Conservation (phyloP, 2,888 invertebrate genomes). For the Glyphotaelius pellucidus region DNA sequence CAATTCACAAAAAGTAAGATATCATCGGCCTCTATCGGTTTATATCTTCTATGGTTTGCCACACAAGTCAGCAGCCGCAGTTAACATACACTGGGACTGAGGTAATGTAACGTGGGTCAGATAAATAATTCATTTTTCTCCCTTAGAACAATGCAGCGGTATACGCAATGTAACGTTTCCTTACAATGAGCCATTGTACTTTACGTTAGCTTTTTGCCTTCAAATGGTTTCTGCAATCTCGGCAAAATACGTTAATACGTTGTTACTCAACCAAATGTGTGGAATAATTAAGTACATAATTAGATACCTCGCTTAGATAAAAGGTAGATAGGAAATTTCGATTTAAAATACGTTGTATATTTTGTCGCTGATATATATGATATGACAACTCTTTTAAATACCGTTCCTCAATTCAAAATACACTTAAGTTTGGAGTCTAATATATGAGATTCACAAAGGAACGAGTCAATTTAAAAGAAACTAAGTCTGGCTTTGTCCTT, state of each 20-base stretch:
- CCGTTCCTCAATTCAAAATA: too few species aligned
- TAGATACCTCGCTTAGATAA: background rate
- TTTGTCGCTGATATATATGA: too few species aligned
- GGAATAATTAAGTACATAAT: background rate
- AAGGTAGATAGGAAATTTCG: background rate
- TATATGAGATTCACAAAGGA: too few species aligned
- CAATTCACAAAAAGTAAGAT: too few species aligned
- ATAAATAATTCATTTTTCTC: conserved; percentile 29
- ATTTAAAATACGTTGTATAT: background rate
- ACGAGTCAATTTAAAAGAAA: too few species aligned
- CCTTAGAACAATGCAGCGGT: conserved; percentile 36
- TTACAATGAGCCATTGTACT: conserved; percentile 36
- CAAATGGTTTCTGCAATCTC: conserved; percentile 5
- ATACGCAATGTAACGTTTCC: conserved; percentile 16
- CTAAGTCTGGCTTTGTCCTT: too few species aligned
- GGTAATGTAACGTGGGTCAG: conserved; percentile 22
- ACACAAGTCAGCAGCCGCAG: background rate
- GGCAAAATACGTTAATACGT: background rate
- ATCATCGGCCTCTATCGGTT: too few species aligned
- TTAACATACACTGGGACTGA: background rate
- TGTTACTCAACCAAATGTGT: background rate
- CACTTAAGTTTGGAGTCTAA: too few species aligned
- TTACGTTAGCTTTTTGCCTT: conserved; percentile 1
- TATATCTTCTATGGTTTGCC: background rate
- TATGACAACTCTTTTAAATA: too few species aligned